phyloP scores from a whole-genome alignment of 2,113 vertebrate genomes.

The Ranitomeya imitator region DNA sequence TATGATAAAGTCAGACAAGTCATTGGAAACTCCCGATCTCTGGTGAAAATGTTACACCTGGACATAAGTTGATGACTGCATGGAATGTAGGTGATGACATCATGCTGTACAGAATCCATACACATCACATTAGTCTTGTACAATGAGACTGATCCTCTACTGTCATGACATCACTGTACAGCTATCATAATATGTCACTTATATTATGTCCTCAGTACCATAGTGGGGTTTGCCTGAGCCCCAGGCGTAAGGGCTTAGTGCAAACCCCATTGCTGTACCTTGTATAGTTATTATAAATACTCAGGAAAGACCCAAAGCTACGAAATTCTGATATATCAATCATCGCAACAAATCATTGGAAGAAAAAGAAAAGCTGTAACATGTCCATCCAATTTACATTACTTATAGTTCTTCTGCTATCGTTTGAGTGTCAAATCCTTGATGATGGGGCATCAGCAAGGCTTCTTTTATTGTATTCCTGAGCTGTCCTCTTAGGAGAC shows the following conservation, averaged over 20 bases:
- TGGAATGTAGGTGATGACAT: not conserved
- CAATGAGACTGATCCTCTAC: not conserved
- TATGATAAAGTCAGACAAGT: not conserved
- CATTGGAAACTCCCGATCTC: not conserved
- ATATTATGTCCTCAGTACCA: not conserved
- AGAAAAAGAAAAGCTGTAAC: not conserved
- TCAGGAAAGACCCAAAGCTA: not conserved
- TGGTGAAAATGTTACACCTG: not conserved
- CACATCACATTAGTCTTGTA: not conserved
- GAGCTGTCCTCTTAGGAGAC: not conserved
- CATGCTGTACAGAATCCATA: not conserved
- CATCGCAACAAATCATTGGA: not conserved
- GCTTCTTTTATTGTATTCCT: not conserved
- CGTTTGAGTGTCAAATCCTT: not conserved
- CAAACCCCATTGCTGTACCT: not conserved
- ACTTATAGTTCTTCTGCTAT: too few relatives aligned
- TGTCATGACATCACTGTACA: not conserved
- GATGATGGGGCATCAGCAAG: not conserved
- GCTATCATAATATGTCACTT: not conserved
- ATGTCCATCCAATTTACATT: not conserved
- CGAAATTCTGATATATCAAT: not conserved
- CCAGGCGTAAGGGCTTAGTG: not conserved
- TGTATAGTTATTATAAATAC: not conserved
- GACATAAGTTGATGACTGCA: not conserved
- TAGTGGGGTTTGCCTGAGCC: not conserved